Percentiles rank a stretch among this genome's conserved stretches.
phyloP scores from a whole-genome alignment of 2,888 invertebrate genomes.

The Eledona agricola region DNA sequence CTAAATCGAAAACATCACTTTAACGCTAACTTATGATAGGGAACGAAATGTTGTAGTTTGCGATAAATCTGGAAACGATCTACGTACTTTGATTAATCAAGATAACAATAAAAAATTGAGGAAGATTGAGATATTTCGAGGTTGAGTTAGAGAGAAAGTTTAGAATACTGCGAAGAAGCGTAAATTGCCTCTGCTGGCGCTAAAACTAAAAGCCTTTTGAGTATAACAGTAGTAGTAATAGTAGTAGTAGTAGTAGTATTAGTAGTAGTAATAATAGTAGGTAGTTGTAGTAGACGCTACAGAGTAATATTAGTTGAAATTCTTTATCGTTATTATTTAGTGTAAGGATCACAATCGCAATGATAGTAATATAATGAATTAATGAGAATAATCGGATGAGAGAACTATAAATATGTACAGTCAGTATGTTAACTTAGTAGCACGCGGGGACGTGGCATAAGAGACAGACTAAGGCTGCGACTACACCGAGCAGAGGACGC shows the following conservation, averaged over 20 bases:
- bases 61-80: background rate
- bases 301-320: slow-evolving; percentile 28
- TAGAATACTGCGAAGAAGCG: slow-evolving; percentile 12
- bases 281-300: slow-evolving; percentile 15
- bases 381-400: slow-evolving; percentile 16
- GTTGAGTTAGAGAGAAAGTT: too few relatives aligned
- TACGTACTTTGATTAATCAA: slow-evolving; percentile 23
- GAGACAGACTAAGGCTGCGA: slow-evolving; percentile 28
- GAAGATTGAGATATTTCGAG: slow-evolving; percentile 24
- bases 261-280: slow-evolving; percentile 22
- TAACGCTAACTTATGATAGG: too few relatives aligned
- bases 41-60: too few relatives aligned
- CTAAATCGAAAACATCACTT: slow-evolving; percentile 30
- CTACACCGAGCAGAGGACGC: slow-evolving; percentile 8
- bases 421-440: slow-evolving; percentile 19
- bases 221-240: too few relatives aligned
- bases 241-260: too few relatives aligned
- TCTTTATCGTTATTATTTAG: slow-evolving; percentile 22
- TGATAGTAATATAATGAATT: slow-evolving; percentile 19
- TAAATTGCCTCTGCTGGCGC: slow-evolving; percentile 28
- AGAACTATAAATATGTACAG: slow-evolving; percentile 28
- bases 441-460: slow-evolving; percentile 15
- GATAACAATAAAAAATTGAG: slow-evolving; percentile 22
- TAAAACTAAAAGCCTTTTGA: slow-evolving; percentile 33
- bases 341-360: slow-evolving; percentile 31